Conservation (phyloP, 2,113 vertebrate species). For the Notothenia rossii region DNA sequence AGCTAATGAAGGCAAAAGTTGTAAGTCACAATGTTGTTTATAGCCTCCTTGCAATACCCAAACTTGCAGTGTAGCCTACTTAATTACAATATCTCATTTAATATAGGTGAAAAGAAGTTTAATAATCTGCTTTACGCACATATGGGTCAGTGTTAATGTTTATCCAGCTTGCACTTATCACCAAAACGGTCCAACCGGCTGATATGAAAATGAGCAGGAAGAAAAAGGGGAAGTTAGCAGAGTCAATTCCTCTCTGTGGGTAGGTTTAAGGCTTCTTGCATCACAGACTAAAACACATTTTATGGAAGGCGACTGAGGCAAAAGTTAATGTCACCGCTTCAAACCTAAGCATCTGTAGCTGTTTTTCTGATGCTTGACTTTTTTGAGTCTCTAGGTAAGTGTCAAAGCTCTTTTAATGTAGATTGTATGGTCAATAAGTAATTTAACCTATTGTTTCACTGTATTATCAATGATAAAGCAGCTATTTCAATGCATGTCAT, state of each 20-base stretch:
- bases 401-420: slow-evolving; percentile 15
- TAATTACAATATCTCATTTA: not conserved
- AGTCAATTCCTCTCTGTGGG: slow-evolving; percentile 80
- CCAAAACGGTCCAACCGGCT: slow-evolving; percentile 66
- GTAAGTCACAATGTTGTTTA: not conserved
- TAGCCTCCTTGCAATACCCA: not conserved
- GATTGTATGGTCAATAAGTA: not conserved
- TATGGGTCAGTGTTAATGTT: slow-evolving; percentile 48
- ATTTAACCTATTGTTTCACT: not conserved
- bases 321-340: slow-evolving; percentile 49
- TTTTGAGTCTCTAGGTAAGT: slow-evolving; percentile 68
- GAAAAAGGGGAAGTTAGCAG: slow-evolving; percentile 85
- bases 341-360: slow-evolving; percentile 37
- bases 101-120: not conserved
- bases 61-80: fast-evolving
- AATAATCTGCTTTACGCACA: not conserved
- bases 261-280: slow-evolving; percentile 79
- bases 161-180: slow-evolving; percentile 55
- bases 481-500: not conserved
- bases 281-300: slow-evolving; percentile 71
- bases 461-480: not conserved
- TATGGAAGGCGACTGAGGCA: slow-evolving; percentile 60
- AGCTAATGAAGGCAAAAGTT: not conserved
- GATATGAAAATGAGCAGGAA: slow-evolving; percentile 87
- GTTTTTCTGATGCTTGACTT: slow-evolving; percentile 41